Conservation (phyloP, 2,797 vertebrate species). For the Micrastur ruficollis region DNA sequence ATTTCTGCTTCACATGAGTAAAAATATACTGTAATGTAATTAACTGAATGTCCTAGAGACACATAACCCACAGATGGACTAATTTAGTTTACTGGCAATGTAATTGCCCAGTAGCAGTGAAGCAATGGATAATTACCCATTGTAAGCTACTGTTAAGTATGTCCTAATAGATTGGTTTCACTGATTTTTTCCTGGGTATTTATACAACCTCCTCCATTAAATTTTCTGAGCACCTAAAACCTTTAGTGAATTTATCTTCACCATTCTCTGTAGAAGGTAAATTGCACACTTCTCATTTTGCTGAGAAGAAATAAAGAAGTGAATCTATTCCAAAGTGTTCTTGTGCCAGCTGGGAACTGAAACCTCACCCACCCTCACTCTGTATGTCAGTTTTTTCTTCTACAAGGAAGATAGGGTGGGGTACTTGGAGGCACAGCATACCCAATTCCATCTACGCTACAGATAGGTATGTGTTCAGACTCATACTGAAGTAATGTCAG, state of each 20-base stretch:
- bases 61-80: conserved; percentile 42
- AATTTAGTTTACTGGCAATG: conserved; percentile 33
- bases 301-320: not conserved
- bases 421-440: not conserved
- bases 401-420: not conserved
- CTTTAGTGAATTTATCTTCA: not conserved
- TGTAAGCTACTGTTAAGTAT: not conserved
- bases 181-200: not conserved
- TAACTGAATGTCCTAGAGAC: conserved; percentile 37
- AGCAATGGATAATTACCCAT: conserved; percentile 33
- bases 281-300: not conserved
- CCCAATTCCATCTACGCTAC: not conserved
- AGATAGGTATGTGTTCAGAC: not conserved
- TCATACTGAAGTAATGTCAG: not conserved
- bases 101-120: conserved; percentile 40
- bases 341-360: not conserved
- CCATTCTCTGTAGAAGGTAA: not conserved
- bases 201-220: not conserved
- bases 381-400: not conserved
- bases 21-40: conserved; percentile 35
- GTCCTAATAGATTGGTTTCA: conserved; percentile 17
- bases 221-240: not conserved
- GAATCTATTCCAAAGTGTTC: not conserved
- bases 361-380: not conserved
- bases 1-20: conserved; percentile 3